A percentile compares a stretch with the other conserved stretches of the same genome.
Conservation (phyloP, 2,888 invertebrate genomes). For the Sesamia inferens region DNA sequence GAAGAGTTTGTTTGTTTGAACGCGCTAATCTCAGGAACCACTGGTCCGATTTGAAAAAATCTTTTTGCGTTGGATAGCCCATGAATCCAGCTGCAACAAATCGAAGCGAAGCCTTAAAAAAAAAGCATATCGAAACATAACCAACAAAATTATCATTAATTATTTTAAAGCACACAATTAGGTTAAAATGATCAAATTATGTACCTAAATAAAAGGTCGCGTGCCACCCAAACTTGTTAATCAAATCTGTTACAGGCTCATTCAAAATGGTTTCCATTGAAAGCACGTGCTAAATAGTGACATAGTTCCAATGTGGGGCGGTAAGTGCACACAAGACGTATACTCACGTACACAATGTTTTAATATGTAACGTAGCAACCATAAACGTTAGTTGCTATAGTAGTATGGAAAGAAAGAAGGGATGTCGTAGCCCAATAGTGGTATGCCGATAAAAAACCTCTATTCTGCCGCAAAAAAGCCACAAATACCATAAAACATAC, state of each 20-base stretch:
- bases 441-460: not conserved
- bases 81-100: too few relatives aligned
- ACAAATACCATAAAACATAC: not conserved
- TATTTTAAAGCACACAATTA: not conserved
- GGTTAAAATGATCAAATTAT: slow-evolving; percentile 9
- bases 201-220: not conserved
- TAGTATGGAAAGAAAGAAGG: not conserved
- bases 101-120: too few relatives aligned
- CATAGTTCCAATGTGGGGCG: slow-evolving; percentile 38
- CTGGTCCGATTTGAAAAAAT: too few relatives aligned
- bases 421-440: not conserved
- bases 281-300: slow-evolving; percentile 58
- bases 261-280: slow-evolving; percentile 59
- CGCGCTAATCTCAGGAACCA: too few relatives aligned
- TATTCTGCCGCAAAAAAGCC: not conserved
- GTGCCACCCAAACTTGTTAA: slow-evolving; percentile 45
- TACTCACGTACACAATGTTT: slow-evolving; percentile 41
- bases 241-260: slow-evolving; percentile 60
- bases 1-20: too few relatives aligned
- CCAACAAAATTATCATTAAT: slow-evolving; percentile 4
- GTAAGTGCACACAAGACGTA: slow-evolving; percentile 50
- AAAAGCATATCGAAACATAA: not conserved
- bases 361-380: slow-evolving; percentile 1
- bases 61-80: too few relatives aligned
- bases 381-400: not conserved